Evolutionary conservation across 2,113 vertebrate species (phyloP).

Genomic region (Symphodus melops): DNA sequence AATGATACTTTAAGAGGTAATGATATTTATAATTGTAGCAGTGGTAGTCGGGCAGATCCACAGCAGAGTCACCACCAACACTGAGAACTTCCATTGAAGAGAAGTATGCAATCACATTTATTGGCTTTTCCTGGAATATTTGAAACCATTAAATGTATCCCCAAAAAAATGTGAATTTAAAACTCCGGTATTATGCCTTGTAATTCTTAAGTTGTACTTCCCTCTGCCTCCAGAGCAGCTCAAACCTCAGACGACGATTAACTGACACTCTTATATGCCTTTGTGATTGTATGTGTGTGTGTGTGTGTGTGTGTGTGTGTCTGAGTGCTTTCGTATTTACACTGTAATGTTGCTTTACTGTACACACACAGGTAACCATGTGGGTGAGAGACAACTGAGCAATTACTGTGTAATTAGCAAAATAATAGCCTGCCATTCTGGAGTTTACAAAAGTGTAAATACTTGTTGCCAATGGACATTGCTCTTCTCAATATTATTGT

Average conservation of each 20-base stretch:
- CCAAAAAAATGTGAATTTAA: no score
- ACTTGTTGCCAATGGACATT: constrained; percentile 77
- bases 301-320: constrained; percentile 30
- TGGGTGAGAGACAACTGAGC: constrained; percentile 79
- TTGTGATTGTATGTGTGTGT: constrained; percentile 47
- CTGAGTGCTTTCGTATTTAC: constrained; percentile 49
- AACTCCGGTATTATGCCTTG: neutral
- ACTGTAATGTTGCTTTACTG: constrained; percentile 69
- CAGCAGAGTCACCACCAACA: no score
- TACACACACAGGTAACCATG: constrained; percentile 72
- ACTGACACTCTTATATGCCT: constrained; percentile 73
- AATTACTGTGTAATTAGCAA: constrained; percentile 85
- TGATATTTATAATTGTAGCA: no score
- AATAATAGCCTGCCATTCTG: constrained; percentile 69
- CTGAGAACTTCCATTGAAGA: no score
- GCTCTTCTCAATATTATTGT: constrained; percentile 81
- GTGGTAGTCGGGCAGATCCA: no score
- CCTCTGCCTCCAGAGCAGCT: constrained; percentile 59
- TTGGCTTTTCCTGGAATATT: no score
- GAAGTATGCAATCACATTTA: no score
- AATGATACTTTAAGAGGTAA: no score
- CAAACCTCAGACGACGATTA: constrained; percentile 18
- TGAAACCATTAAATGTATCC: no score
- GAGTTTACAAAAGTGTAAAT: constrained; percentile 83
- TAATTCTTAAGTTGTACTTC: constrained; percentile 1